A percentile compares a stretch with the other conserved stretches of the same genome.
Conservation (phyloP, 2,113 vertebrate species). For the Phycodurus eques region DNA sequence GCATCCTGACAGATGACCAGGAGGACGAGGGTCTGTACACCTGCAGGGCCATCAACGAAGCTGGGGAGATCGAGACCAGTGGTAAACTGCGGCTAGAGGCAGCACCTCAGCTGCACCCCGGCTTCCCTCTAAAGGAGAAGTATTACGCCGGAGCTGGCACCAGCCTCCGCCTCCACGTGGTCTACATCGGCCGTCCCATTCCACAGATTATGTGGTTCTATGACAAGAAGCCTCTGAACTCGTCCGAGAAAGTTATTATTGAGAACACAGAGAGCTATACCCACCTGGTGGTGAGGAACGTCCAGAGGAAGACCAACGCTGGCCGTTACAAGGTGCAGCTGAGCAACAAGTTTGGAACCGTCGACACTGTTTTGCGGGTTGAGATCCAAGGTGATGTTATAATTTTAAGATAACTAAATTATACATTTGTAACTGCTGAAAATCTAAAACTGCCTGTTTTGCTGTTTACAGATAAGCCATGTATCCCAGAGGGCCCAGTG, state of each 20-base stretch:
- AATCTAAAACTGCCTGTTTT: neutral
- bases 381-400: slow-evolving; percentile 91
- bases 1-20: slow-evolving; percentile 91
- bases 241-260: slow-evolving; percentile 85
- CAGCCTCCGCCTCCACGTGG: slow-evolving; percentile 90
- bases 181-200: slow-evolving; percentile 96
- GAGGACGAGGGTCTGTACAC: slow-evolving; percentile 96
- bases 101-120: slow-evolving; percentile 90
- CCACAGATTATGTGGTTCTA: slow-evolving; percentile 98
- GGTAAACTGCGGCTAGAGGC: slow-evolving; percentile 92
- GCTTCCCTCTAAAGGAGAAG: slow-evolving; percentile 94
- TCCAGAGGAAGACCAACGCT: slow-evolving; percentile 88
- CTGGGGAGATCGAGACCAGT: slow-evolving; percentile 92
- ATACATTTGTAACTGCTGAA: neutral
- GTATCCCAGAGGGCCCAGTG: slow-evolving; percentile 86
- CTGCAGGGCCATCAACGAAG: slow-evolving; percentile 90
- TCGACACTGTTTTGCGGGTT: slow-evolving; percentile 86
- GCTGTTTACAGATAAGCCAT: slow-evolving; percentile 85
- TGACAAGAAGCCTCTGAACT: slow-evolving; percentile 88
- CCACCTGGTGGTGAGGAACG: slow-evolving; percentile 93
- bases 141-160: slow-evolving; percentile 88
- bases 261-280: slow-evolving; percentile 97
- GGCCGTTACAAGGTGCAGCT: slow-evolving; percentile 97
- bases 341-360: slow-evolving; percentile 87
- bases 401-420: neutral